Percentiles rank a stretch among this genome's conserved stretches.
phyloP scores from a whole-genome alignment of 1,140 invertebrate species.

The Macrotrachela quadricornifera region DNA sequence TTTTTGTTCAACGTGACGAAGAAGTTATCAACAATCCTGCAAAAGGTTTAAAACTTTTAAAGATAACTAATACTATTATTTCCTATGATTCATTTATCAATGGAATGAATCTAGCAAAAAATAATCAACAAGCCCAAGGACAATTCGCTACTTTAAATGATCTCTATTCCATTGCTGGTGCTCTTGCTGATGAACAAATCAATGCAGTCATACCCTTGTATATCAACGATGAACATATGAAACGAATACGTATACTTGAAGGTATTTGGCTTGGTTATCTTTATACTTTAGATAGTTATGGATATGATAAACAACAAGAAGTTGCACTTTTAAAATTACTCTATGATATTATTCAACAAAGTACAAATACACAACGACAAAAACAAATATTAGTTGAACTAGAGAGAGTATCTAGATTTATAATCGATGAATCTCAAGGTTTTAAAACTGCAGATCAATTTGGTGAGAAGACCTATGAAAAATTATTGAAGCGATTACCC shows the following conservation, averaged over 20 bases:
- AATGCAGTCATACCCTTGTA: background rate
- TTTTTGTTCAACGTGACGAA: background rate
- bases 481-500: background rate
- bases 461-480: conserved; percentile 3
- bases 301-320: conserved; percentile 5
- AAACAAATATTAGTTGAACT: background rate
- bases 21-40: background rate
- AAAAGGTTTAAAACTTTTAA: background rate
- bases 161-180: background rate
- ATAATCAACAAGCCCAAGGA: background rate
- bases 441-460: background rate
- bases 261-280: conserved; percentile 2
- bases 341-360: background rate
- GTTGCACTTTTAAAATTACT: background rate
- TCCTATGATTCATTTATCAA: conserved; percentile 1
- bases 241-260: background rate
- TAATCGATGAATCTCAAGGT: background rate
- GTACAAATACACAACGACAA: background rate
- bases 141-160: background rate
- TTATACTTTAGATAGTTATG: background rate
- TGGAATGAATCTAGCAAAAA: background rate
- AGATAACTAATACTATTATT: background rate
- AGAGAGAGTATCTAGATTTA: background rate
- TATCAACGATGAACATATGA: conserved; percentile 4
- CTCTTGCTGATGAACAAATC: background rate